Percentiles rank a stretch among this genome's conserved stretches.
These are phyloP conservation scores for Ormyrus thymus DNA, from an alignment of 2,888 invertebrate species.

Conservation along the genomic window DNA sequence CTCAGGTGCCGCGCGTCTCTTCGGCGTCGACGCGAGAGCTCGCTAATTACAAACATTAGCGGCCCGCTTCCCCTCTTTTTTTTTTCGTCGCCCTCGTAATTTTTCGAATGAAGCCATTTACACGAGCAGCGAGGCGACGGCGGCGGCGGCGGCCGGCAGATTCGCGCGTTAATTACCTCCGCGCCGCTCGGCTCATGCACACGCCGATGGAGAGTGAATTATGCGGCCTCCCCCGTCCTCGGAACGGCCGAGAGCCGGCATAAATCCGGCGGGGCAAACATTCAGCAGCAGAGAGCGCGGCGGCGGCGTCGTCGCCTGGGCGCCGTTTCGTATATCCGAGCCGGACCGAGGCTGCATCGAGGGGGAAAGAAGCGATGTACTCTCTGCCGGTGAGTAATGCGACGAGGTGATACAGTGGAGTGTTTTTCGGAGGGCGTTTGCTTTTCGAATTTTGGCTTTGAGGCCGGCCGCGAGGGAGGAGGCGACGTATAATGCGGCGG, in stretches of 20 bases:
- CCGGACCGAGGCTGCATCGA: too few relatives aligned
- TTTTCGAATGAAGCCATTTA: conserved; percentile 40
- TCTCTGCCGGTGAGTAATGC: too few relatives aligned
- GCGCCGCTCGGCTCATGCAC: conserved; percentile 58
- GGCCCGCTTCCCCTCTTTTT: not conserved
- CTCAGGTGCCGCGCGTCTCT: not conserved
- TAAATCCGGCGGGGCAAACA: conserved; percentile 64
- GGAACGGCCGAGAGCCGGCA: conserved; percentile 52
- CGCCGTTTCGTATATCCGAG: not conserved
- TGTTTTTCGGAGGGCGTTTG: too few relatives aligned
- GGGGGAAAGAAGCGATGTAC: not conserved
- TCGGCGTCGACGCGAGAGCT: not conserved
- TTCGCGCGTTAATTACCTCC: conserved; percentile 64
- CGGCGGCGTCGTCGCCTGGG: not conserved
- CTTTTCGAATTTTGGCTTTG: too few relatives aligned
- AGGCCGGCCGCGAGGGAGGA: too few relatives aligned
- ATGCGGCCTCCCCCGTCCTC: conserved; percentile 56
- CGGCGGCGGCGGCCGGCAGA: conserved; percentile 51
- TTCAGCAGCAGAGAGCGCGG: conserved; percentile 20
- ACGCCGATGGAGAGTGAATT: conserved; percentile 63
- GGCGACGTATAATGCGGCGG: too few relatives aligned
- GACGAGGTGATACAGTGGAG: too few relatives aligned
- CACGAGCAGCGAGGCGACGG: not conserved
- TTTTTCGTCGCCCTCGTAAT: not conserved
- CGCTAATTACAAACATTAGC: conserved; percentile 32